Evolutionary conservation across 2,797 vertebrate genomes (phyloP).

Genomic region (Oreortyx pictus): DNA sequence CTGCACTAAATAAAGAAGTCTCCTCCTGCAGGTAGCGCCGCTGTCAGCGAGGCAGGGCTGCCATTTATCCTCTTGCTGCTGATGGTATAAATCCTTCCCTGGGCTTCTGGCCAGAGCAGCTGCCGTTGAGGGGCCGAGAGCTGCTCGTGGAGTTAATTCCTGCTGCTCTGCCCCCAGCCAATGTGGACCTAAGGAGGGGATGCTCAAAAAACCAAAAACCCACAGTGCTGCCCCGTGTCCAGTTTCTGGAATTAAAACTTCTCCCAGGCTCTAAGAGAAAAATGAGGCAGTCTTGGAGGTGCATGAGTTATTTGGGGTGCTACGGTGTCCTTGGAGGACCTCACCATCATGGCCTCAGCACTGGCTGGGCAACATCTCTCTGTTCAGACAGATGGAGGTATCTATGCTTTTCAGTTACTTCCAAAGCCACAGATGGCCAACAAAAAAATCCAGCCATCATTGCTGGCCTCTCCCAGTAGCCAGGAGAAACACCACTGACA

Average conservation of each 20-base stretch:
- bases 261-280: not conserved
- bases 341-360: not conserved
- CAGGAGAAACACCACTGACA: not conserved
- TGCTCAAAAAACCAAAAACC: not conserved
- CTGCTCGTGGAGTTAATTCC: not conserved
- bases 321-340: fast-evolving
- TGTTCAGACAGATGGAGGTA: not conserved
- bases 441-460: not conserved
- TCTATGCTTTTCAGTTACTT: fast-evolving
- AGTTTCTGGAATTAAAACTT: not conserved
- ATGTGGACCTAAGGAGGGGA: not conserved
- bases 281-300: not conserved
- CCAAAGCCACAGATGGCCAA: not conserved
- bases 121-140: not conserved
- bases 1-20: not conserved
- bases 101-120: not conserved
- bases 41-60: not conserved
- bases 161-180: not conserved
- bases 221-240: not conserved
- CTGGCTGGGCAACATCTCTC: not conserved
- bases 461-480: fast-evolving
- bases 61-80: not conserved
- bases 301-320: fast-evolving
- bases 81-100: not conserved
- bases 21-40: constrained; percentile 37